These are phyloP conservation scores for Pseudomugil gertrudae DNA, from an alignment of 2,797 vertebrate species.

Conservation along the genomic window DNA sequence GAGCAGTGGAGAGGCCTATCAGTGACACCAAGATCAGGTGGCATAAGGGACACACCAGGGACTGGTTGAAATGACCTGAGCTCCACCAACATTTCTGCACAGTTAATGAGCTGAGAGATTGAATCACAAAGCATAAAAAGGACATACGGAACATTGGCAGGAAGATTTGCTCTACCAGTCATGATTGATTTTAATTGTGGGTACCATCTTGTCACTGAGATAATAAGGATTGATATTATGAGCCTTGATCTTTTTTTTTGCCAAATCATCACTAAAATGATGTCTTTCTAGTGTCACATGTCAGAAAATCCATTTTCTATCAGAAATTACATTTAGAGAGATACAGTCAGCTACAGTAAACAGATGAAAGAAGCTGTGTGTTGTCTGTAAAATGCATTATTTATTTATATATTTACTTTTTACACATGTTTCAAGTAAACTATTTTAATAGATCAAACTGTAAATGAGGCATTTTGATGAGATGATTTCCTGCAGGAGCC, in stretches of 20 bases:
- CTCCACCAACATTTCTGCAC: constrained; percentile 62
- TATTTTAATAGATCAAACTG: not conserved
- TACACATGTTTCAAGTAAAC: not conserved
- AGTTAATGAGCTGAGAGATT: constrained; percentile 67
- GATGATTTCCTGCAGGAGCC: no score
- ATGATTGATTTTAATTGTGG: constrained; percentile 54
- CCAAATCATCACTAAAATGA: not conserved
- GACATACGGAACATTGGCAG: constrained; percentile 57
- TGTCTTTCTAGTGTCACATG: not conserved
- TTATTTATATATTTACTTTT: not conserved
- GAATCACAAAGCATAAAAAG: constrained; percentile 59
- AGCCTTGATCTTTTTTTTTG: constrained; percentile 9
- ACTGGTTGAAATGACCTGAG: constrained; percentile 47
- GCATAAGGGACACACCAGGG: constrained; percentile 46
- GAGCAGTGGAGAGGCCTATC: constrained; percentile 46
- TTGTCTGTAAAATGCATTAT: not conserved
- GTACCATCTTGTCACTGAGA: constrained; percentile 16
- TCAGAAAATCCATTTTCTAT: not conserved
- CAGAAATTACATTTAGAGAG: not conserved
- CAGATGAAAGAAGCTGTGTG: not conserved
- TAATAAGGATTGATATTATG: constrained; percentile 34
- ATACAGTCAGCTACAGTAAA: not conserved
- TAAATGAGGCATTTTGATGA: no score
- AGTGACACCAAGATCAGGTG: constrained; percentile 55
- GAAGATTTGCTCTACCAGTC: constrained; percentile 13